Evolutionary conservation across 2,797 vertebrate species (phyloP), one percentile per base, ranked within the genome.

Genomic region (Acipenser transmontanus): DNA sequence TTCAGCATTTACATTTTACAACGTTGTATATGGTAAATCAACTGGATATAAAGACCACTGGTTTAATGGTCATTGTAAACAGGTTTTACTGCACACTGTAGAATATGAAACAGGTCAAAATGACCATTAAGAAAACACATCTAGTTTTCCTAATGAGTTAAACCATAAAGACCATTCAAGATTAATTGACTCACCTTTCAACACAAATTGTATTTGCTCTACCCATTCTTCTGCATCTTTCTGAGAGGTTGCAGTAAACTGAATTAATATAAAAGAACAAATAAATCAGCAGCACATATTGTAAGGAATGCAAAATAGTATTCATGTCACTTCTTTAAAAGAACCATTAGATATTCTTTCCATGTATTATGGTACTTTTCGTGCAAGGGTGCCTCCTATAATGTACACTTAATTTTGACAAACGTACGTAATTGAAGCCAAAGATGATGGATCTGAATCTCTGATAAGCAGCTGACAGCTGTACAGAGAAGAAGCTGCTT

Each of bases 201-300:
- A 85, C 68, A 95, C 86, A 87, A 96, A 94, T 84, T 88, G 87
- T 70, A 97, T 90, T 79, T 93, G 88, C 80, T 95, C 92, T 74
- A 99, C 91, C 97, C 97, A 99, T 77, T 97, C 93, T 69, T 94
- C 92, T 1, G 96, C 95, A 79, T 99, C 97, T 80, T 89, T 93
- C 71, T 76, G 84, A 64, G 92, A 91, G 79, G 93, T 85, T 74
- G 96, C 97, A 84, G 95, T 91, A 83, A 99, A 99, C 97, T 99
- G 82, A 76, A 77, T 70, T 78, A 64, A 72, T 70, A 69, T 66
- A 70, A 63, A 74, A 77, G 74, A 78, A 78, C 73, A 85, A 78
- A 70, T 64, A 83, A 17, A 71, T 66, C 68, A 72, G 49, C 72
- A 67, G 68, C 69, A 71, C 48, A 69, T 79, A 80, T 64, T 54